Evolutionary conservation across 2,888 invertebrate genomes (phyloP).

Genomic region (Apodemia mormo): DNA sequence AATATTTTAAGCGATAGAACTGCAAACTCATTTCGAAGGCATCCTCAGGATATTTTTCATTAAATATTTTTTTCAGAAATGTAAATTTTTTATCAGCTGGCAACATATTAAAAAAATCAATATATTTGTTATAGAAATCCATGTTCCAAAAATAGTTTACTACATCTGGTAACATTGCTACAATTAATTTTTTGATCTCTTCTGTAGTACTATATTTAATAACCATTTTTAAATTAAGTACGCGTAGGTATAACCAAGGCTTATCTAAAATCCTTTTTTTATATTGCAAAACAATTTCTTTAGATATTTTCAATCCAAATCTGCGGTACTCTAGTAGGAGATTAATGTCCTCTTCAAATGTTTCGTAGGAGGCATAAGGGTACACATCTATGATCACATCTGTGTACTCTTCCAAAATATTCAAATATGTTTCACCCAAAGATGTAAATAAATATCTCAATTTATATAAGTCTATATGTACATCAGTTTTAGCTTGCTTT

Average conservation of each 20-base stretch:
- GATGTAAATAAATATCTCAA: constrained; percentile 9
- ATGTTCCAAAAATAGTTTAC: constrained; percentile 46
- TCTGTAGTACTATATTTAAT: constrained; percentile 43
- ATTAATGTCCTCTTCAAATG: too few relatives aligned
- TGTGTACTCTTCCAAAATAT: not conserved
- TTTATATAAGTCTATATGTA: not conserved
- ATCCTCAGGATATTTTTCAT: constrained; percentile 45
- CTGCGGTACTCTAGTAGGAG: not conserved
- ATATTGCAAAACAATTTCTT: not conserved
- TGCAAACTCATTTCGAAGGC: constrained; percentile 49
- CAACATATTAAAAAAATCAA: constrained; percentile 48
- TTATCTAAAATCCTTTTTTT: not conserved
- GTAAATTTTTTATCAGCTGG: constrained; percentile 44
- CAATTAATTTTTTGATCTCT: constrained; percentile 49
- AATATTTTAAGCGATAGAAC: constrained; percentile 46
- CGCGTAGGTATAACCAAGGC: constrained; percentile 45
- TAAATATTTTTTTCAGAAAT: constrained; percentile 50
- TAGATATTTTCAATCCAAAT: constrained; percentile 1
- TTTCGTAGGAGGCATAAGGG: not conserved
- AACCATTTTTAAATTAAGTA: constrained; percentile 44
- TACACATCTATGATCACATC: too few relatives aligned
- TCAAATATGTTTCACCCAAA: constrained; percentile 7
- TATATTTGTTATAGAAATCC: constrained; percentile 43
- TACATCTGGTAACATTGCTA: constrained; percentile 44
- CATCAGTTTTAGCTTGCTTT: not conserved